phyloP scores from a whole-genome alignment of 92 coral and sea anemone species.

The Epizoanthus ramosus region DNA sequence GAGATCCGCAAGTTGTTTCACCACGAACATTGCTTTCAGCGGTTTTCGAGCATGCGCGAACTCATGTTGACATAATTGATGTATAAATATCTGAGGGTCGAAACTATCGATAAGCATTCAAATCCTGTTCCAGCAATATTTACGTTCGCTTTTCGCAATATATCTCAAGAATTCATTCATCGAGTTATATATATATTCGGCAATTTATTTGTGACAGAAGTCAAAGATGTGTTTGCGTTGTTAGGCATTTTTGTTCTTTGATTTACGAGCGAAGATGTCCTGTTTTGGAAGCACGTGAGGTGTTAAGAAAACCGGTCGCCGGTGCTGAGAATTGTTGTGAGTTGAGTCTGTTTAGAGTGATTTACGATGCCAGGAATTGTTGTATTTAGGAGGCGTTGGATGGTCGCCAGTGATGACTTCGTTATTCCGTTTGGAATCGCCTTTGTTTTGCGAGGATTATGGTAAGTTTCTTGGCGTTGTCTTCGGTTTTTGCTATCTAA shows the following conservation, averaged over 20 bases:
- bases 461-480: conserved; percentile 63
- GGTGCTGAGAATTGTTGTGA: background rate
- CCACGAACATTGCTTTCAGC: conserved; percentile 2
- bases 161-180: background rate
- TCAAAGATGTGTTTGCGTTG: background rate
- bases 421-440: conserved; percentile 96
- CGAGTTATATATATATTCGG: background rate
- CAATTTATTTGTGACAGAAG: background rate
- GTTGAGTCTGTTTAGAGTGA: background rate
- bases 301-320: background rate
- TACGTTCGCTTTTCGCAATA: background rate
- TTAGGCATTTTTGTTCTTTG: background rate
- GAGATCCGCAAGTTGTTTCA: background rate
- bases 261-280: conserved; percentile 22
- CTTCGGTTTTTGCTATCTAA: background rate
- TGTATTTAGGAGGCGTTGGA: conserved; percentile 96
- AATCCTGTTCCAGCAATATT: background rate
- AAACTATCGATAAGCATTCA: background rate
- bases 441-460: conserved; percentile 83
- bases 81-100: background rate
- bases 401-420: conserved; percentile 98
- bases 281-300: conserved; percentile 27
- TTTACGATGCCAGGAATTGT: conserved; percentile 94
- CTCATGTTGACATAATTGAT: conserved; percentile 5
- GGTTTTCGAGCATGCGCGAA: conserved; percentile 18